Conservation (phyloP, 1,140 invertebrate species). For the Dinoponera quadriceps region DNA sequence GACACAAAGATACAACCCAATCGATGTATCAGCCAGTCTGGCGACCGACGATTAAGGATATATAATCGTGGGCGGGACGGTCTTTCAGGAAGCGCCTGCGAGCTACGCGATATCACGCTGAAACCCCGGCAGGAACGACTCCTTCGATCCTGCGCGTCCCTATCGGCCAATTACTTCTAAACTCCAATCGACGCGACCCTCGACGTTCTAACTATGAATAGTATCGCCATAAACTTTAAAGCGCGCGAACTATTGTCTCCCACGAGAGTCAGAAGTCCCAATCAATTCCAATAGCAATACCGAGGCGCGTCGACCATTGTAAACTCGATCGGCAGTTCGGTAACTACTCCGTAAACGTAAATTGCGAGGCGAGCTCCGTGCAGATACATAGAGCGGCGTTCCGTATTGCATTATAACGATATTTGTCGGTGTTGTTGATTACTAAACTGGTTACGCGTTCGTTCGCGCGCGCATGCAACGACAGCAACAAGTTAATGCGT, state of each 20-base stretch:
- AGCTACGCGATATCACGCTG: background rate
- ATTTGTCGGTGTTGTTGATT: conserved; percentile 1
- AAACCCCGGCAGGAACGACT: conserved; percentile 1
- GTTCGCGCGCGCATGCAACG: too few relatives aligned
- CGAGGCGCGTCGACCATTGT: background rate
- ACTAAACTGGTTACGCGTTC: background rate
- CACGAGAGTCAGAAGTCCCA: conserved; percentile 37
- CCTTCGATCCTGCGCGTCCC: background rate
- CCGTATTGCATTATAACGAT: background rate
- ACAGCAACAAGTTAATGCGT: background rate
- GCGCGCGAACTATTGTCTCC: conserved; percentile 9
- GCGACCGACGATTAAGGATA: background rate
- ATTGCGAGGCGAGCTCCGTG: conserved; percentile 28
- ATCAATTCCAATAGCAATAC: conserved; percentile 37
- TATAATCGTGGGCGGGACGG: background rate
- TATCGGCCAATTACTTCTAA: conserved; percentile 37
- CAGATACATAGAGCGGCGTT: background rate
- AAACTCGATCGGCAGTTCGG: conserved; percentile 42
- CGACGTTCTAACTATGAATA: conserved; percentile 40
- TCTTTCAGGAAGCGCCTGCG: background rate
- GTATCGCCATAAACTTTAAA: conserved; percentile 47
- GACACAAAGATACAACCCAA: background rate
- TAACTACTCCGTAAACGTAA: conserved; percentile 43
- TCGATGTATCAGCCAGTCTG: background rate
- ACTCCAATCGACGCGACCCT: conserved; percentile 34